Evolutionary conservation across 2,113 vertebrate species (phyloP).

Genomic region (Lanius ludovicianus): DNA sequence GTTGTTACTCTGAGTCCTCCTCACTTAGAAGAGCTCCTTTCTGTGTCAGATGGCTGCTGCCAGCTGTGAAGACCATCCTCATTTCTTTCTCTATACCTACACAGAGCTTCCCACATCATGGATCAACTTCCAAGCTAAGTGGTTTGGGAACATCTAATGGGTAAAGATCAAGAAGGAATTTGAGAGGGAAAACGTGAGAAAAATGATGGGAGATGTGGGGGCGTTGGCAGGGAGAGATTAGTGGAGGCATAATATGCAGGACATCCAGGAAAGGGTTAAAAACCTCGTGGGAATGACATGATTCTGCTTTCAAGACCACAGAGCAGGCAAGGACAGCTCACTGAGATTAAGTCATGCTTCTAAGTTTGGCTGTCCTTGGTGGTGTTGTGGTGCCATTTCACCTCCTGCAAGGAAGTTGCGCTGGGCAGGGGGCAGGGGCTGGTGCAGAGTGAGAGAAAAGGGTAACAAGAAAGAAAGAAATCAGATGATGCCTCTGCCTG

Average conservation of each 20-base stretch:
- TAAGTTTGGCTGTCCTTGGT: conserved; percentile 41
- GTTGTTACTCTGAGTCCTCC: background rate
- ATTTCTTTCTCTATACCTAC: background rate
- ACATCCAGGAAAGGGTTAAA: conserved; percentile 6
- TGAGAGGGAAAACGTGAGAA: background rate
- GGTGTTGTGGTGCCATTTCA: background rate
- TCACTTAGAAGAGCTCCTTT: background rate
- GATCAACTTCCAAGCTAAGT: background rate
- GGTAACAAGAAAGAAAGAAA: background rate
- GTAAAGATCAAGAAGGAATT: background rate
- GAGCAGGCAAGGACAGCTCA: conserved; percentile 29
- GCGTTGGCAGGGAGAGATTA: background rate
- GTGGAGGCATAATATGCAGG: background rate
- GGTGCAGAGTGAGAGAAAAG: background rate
- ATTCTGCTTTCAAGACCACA: conserved; percentile 28
- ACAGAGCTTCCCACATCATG: background rate
- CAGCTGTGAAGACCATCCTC: background rate
- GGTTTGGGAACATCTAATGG: background rate
- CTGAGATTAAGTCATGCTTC: conserved; percentile 51
- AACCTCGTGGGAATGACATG: background rate
- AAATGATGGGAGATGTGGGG: background rate
- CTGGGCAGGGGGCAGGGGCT: background rate
- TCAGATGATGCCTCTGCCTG: background rate
- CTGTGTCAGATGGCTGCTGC: background rate
- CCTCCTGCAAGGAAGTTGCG: conserved; percentile 19